Evolutionary conservation across 2,888 invertebrate genomes (phyloP), one percentile per base, ranked within the genome.

Genomic region (Watsonalla cultraria): DNA sequence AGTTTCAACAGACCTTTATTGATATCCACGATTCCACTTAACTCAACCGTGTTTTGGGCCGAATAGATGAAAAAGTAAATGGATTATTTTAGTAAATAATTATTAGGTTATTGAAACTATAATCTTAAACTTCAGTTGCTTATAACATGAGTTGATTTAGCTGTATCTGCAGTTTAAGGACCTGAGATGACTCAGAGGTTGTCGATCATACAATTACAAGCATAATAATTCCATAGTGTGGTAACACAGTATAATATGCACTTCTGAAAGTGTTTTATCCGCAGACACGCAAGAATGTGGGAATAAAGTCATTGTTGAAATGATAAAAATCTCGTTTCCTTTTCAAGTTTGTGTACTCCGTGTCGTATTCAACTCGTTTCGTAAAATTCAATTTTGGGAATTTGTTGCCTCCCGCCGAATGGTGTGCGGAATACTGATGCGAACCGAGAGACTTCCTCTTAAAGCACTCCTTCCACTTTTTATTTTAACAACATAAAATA

Each of bases 341-440:
- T 82, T 75, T 76, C 75, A 68, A 86, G 86, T 88, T 89, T 85
- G 81, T 88, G 75, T 84, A 85, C 81, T 69, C 80, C 77, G 82
- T 82, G 90, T 89, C 86, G 90, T 87, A 87, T 88, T 86, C 89
- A 88, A 88, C 89, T 90, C 89, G 90, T 90, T 90, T 85, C 88
- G 77, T 83, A 88, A 90, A 90, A 90, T 90, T 90, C 90, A 90
- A 90, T 90, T 90, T 90, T 89, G 90, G 86, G 86, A 90, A 90
- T 90, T 90, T 90, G 90, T 90, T 88, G 85, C 89, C 86, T 86
- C 84, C 78, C 84, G 82, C 78, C 78, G 86, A 81, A 81, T 75
- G 79, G 78, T 76, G 86, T 66, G 68, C 77, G 70, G 90, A 90
- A 90, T 90, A 90, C 90, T 90, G 84, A 90, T 90, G 84, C 63